Conservation (phyloP, 1,140 invertebrate genomes). For the Drosophila pachea region DNA sequence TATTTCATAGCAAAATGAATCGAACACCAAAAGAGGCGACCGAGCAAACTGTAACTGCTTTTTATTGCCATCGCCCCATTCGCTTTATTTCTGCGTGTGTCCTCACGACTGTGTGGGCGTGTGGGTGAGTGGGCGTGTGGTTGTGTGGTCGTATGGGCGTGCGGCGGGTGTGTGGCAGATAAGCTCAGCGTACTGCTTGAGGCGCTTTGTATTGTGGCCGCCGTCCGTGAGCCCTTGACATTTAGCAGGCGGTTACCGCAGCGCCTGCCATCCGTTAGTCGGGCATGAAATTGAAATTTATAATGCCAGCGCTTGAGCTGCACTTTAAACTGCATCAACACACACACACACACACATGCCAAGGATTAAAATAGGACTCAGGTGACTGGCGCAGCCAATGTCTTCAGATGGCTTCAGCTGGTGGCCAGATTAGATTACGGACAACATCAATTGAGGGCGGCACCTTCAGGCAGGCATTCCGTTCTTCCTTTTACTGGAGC, state of each 20-base stretch:
- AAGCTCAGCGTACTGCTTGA: conserved; percentile 21
- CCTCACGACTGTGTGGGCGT: conserved; percentile 5
- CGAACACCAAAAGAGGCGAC: conserved; percentile 48
- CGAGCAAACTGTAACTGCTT: conserved; percentile 59
- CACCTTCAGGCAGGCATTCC: background rate
- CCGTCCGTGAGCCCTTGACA: conserved; percentile 47
- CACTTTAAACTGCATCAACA: conserved; percentile 15
- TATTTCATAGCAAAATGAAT: conserved; percentile 62
- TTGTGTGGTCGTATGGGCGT: no score
- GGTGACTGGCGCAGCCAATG: background rate
- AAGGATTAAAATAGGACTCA: background rate
- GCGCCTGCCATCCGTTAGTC: conserved; percentile 32
- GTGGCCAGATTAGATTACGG: conserved; percentile 18
- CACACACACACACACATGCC: conserved; percentile 14
- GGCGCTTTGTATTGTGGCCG: conserved; percentile 40
- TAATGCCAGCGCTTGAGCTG: conserved; percentile 50
- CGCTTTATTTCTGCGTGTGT: background rate
- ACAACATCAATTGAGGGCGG: conserved; percentile 13
- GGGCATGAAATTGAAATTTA: conserved; percentile 75
- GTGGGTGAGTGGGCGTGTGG: conserved; percentile 24
- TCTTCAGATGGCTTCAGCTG: background rate
- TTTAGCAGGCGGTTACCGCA: conserved; percentile 29
- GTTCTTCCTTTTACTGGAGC: no score
- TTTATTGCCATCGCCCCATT: conserved; percentile 60
- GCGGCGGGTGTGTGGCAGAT: conserved; percentile 45